Base-by-base conservation (phyloP, 2,888 invertebrate species). In the Odontothrips loti region DNA sequence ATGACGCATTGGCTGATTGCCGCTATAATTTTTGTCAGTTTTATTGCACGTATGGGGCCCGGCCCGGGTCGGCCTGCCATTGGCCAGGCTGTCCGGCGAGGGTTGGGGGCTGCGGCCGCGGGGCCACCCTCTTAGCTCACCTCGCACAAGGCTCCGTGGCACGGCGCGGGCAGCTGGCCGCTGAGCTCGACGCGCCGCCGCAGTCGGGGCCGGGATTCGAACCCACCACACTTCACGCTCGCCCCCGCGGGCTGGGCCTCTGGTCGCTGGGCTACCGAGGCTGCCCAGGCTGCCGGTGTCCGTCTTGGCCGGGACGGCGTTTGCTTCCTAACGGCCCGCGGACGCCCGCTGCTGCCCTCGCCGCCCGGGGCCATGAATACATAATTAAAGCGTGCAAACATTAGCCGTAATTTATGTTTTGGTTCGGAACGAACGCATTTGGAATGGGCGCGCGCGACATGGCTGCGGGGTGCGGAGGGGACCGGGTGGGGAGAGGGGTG, bases 311-410 rank as follows among this genome's bases (percentile, higher is more conserved):
- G 34, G 34, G 34, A 43, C 34, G 34, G 34, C 34, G 34, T 43
- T 43, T 43, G 34, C 6, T 43, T 6, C 34, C 34, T 43, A 43
- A 43, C 34, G 34, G 34, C 34, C 3, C 34, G 34, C 34, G 34
- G 34, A 43, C 34, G 34, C 3, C 27, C 27, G 68, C 68, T 8
- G 12, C 27, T 75, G 68, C 51, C 3, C 51, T 17, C 15, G 17
- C 20, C 20, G 68, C 23, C n/a, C 68, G 68, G 23, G 27, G 68
- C 68, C n/a, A 75, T 75, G 68, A 75, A 75, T 75, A 75, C 68
- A 75, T 75, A 75, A 75, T 75, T 75, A 75, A 75, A 75, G 68
- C 68, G 68, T 75, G 68, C 68, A 75, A 75, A 75, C 68, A 75
- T 75, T 75, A 75, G 68, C 68, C 27, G 68, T 75, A 75, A 75